Conservation (phyloP, 1,140 invertebrate species). For the Drosophila paulistorum region DNA sequence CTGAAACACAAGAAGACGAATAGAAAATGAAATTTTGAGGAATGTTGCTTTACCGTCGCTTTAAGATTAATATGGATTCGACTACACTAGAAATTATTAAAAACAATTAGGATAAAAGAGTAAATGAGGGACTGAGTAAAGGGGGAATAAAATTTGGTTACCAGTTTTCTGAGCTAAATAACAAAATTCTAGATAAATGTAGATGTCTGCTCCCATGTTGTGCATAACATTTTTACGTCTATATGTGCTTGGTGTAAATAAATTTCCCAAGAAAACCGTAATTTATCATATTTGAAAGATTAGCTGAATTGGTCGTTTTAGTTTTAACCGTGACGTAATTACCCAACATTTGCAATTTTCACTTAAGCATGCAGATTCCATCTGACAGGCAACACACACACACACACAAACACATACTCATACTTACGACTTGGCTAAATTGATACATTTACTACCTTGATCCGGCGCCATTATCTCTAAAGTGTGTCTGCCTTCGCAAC, state of each 20-base stretch:
- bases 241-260: not conserved
- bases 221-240: too few species aligned
- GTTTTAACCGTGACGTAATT: conserved; percentile 22
- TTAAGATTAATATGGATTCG: too few species aligned
- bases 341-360: conserved; percentile 53
- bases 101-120: too few species aligned
- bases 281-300: conserved; percentile 7
- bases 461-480: conserved; percentile 67
- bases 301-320: not conserved
- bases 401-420: conserved; percentile 4
- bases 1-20: too few species aligned
- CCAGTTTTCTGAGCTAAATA: too few species aligned
- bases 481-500: conserved; percentile 10
- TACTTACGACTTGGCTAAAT: conserved; percentile 43
- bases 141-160: too few species aligned
- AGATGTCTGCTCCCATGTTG: too few species aligned
- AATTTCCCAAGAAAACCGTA: not conserved
- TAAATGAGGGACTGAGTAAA: too few species aligned
- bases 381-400: conserved; percentile 3
- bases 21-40: too few species aligned
- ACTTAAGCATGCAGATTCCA: conserved; percentile 44
- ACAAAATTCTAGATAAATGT: too few species aligned
- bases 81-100: too few species aligned
- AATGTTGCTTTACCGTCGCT: too few species aligned
- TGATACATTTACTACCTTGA: conserved; percentile 79